These are phyloP conservation scores for Iphiclides podalirius DNA, from an alignment of 2,888 invertebrate genomes.

Conservation along the genomic window DNA sequence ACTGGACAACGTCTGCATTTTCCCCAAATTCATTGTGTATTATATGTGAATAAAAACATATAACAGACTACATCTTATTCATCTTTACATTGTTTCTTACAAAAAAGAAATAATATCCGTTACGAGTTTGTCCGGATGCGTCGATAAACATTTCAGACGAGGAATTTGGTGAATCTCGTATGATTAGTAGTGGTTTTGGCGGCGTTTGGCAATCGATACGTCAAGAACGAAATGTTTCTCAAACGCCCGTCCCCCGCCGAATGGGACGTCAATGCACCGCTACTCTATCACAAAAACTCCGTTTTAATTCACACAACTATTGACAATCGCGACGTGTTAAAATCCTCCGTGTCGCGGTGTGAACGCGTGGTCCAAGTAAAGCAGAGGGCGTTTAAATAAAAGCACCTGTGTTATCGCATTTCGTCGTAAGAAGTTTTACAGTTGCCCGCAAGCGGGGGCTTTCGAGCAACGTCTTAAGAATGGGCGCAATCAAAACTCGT, in stretches of 20 bases:
- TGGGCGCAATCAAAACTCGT: conserved; percentile 3
- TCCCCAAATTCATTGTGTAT: no score
- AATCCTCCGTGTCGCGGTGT: conserved; percentile 44
- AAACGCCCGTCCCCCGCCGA: neutral
- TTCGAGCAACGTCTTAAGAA: conserved; percentile 34
- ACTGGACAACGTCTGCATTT: no score
- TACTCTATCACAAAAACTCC: conserved; percentile 26
- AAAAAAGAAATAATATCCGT: no score
- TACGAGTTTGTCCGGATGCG: no score
- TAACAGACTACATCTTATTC: no score
- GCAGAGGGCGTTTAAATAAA: neutral
- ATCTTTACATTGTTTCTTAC: no score
- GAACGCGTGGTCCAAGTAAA: conserved; percentile 27
- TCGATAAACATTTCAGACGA: no score
- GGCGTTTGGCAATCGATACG: conserved; percentile 4
- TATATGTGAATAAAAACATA: no score
- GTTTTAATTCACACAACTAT: conserved; percentile 32
- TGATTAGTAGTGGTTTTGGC: no score
- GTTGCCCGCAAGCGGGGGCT: conserved; percentile 39
- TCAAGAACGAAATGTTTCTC: neutral
- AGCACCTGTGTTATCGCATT: no score
- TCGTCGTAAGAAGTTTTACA: conserved; percentile 26
- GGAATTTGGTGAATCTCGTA: no score
- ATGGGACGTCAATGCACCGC: conserved; percentile 5
- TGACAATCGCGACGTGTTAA: conserved; percentile 47